Conservation (phyloP, 2,888 invertebrate genomes). For the Dryocosmus kuriphilus region DNA sequence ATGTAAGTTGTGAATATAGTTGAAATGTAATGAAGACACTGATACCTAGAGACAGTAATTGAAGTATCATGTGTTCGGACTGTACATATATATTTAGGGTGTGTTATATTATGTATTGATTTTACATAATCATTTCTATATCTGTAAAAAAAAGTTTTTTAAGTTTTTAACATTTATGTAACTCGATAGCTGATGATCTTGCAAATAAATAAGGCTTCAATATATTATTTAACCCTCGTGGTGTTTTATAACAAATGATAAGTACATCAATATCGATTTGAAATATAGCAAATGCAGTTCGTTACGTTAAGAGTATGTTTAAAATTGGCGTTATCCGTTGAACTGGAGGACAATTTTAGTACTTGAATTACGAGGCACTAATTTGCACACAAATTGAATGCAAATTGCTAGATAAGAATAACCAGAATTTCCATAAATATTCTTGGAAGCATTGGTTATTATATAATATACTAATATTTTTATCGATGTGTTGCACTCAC, state of each 20-base stretch:
- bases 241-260: neutral
- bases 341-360: constrained; percentile 9
- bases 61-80: neutral
- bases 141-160: neutral
- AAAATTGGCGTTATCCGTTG: constrained; percentile 17
- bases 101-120: neutral
- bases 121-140: neutral
- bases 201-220: no score
- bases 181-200: no score
- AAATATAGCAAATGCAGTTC: neutral
- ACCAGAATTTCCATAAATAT: neutral
- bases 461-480: no score
- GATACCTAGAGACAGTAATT: neutral
- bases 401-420: neutral
- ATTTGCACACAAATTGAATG: constrained; percentile 2
- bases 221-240: neutral
- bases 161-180: no score
- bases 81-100: neutral
- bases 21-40: neutral
- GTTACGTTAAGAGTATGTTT: constrained; percentile 9
- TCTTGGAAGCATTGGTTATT: no score
- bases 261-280: neutral
- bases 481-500: neutral
- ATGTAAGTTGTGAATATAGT: neutral
- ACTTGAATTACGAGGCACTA: constrained; percentile 8